Conservation (phyloP, 37 sponge, comb jelly and placozoan species). For the Amphimedon queenslandica region DNA sequence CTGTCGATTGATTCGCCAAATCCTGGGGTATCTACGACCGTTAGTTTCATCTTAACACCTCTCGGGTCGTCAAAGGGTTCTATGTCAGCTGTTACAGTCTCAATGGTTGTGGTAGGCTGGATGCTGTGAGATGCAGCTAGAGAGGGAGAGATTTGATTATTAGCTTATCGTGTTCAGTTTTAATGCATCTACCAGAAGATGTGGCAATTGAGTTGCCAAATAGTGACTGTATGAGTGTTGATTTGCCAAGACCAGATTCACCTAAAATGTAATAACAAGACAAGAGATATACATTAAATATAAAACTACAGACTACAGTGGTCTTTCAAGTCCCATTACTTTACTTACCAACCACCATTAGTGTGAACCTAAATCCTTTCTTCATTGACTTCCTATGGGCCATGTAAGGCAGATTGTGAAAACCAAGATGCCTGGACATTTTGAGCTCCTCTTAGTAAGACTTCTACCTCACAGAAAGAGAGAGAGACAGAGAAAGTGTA, state of each 20-base stretch:
- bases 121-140: constrained; percentile 73
- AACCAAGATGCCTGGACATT: constrained; percentile 59
- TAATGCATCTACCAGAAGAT: constrained; percentile 74
- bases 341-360: constrained; percentile 97
- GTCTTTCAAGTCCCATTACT: too few relatives aligned
- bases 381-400: constrained; percentile 95
- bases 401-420: constrained; percentile 86
- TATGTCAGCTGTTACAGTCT: constrained; percentile 93
- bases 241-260: constrained; percentile 98
- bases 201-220: constrained; percentile 72
- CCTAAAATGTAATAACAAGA: constrained; percentile 37
- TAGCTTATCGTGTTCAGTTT: too few relatives aligned
- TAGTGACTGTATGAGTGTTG: constrained; percentile 90
- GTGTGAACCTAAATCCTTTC: constrained; percentile 95
- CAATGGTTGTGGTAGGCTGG: constrained; percentile 91
- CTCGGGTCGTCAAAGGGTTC: too few relatives aligned
- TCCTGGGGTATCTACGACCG: constrained; percentile 99
- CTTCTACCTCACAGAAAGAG: too few relatives aligned
- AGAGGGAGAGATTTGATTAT: neutral
- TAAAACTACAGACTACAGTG: neutral
- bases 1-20: constrained; percentile 98
- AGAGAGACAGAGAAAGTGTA: too few relatives aligned
- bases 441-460: too few relatives aligned
- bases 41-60: constrained; percentile 92
- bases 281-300: neutral